Evolutionary conservation across 2,888 invertebrate genomes (phyloP).

Genomic region (Ochropleura plecta): DNA sequence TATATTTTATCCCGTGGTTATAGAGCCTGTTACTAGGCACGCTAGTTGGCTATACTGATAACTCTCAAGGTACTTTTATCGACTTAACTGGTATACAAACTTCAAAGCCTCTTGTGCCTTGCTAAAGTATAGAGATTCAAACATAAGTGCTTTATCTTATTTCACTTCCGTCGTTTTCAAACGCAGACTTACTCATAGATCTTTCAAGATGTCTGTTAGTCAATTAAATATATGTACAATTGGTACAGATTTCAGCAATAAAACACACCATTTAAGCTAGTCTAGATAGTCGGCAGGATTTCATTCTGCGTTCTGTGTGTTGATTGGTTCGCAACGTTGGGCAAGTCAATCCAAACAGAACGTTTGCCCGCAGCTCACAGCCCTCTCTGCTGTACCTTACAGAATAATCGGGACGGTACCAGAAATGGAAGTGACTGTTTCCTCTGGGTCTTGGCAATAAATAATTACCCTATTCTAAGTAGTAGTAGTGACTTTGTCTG

Average conservation of each 20-base stretch:
- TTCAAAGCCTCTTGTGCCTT: background rate
- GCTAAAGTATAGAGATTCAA: background rate
- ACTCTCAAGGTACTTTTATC: background rate
- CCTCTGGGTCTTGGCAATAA: background rate
- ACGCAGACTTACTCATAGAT: background rate
- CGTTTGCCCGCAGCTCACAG: constrained; percentile 31
- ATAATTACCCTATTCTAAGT: background rate
- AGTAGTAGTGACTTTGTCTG: background rate
- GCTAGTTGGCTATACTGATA: background rate
- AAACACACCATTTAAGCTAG: background rate
- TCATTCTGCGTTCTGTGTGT: constrained; percentile 32
- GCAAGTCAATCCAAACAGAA: constrained; percentile 34
- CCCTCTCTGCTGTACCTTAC: background rate
- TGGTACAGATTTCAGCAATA: background rate
- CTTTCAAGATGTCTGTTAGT: background rate
- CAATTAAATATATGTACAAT: background rate
- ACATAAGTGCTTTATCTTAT: background rate
- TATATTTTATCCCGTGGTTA: too few species aligned
- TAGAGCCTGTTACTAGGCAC: too few species aligned
- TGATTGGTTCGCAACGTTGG: constrained; percentile 43
- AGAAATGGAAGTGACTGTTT: background rate
- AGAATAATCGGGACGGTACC: background rate
- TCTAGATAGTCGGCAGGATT: background rate
- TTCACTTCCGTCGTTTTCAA: background rate
- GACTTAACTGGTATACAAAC: background rate